phyloP scores from a whole-genome alignment of 2,797 vertebrate species.

The Lacerta agilis region DNA sequence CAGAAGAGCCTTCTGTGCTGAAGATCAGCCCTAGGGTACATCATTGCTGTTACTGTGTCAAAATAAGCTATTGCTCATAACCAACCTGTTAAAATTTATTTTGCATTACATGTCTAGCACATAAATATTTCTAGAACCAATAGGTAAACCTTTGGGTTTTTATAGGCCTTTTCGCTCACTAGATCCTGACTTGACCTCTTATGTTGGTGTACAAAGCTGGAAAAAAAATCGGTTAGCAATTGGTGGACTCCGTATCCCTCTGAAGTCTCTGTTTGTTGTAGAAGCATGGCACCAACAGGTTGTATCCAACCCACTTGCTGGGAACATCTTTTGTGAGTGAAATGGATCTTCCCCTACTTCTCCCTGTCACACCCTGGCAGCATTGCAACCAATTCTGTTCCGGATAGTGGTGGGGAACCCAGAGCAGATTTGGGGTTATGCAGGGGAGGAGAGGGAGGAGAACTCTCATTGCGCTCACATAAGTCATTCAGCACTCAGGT shows the following conservation, averaged over 20 bases:
- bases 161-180: not conserved
- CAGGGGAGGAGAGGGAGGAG: no score
- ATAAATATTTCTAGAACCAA: not conserved
- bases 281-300: not conserved
- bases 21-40: not conserved
- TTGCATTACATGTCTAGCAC: not conserved
- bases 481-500: no score
- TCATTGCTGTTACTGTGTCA: not conserved
- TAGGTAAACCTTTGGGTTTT: not conserved
- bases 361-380: no score
- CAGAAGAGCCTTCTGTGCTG: not conserved
- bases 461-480: no score
- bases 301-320: no score
- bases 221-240: not conserved
- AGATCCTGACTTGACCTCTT: constrained; percentile 2
- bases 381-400: no score
- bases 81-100: not conserved
- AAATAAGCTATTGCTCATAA: not conserved
- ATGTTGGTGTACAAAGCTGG: not conserved
- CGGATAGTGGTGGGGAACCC: no score
- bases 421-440: no score
- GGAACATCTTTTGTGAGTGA: no score
- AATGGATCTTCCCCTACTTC: no score
- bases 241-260: not conserved
- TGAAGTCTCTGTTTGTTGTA: not conserved